Base-by-base conservation (phyloP, 2,113 vertebrate genomes). In the Pangasianodon gigas region DNA sequence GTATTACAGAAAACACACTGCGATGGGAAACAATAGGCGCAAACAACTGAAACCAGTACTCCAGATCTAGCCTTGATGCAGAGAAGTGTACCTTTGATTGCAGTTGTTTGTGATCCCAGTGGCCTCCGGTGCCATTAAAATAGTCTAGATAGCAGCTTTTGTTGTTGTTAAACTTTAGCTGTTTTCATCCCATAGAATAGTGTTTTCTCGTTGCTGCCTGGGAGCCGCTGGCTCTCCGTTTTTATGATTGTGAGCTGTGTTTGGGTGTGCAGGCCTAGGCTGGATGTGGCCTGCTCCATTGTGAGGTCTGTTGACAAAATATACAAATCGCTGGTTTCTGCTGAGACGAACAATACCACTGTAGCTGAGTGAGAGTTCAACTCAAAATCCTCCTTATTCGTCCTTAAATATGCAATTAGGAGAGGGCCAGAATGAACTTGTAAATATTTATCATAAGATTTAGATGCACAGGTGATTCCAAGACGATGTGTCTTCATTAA, bases 221-320 rank as follows among this genome's bases (percentile, higher is more conserved):
- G n/a, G 54, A 60, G 88, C 52, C 46, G 79, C 60, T 69, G 51
- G 5, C 60, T 83, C 74, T 80, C 54, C 19, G n/a, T 75, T 85
- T 44, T 84, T 41, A 51, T 89, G 56, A 89, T 80, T 86, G 83
- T n/a, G 37, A 77, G 26, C 26, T 37, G 41, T 75, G 82, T 54
- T 89, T 80, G 44, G 84, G 71, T 90, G 84, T 67, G 84, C 89
- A 86, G 75, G 89, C 51, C 89, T 81, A n/a, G 84, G 75, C 89
- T 90, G 89, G 89, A 86, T 87, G 89, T 87, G 75, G 89, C 75
- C 89, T 67, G 60, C 75, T 90, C 77, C 60, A 90, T 85, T 67
- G 88, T 84, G 37, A 85, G 71, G 84, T 71, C 71, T 92, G 91
- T 91, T 92, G 90, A 86, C 90, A 90, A 91, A 91, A 89, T 90